A percentile compares a stretch with the other conserved stretches of the same genome.
phyloP scores from a whole-genome alignment of 2,113 vertebrate species.

The Heptranchias perlo region DNA sequence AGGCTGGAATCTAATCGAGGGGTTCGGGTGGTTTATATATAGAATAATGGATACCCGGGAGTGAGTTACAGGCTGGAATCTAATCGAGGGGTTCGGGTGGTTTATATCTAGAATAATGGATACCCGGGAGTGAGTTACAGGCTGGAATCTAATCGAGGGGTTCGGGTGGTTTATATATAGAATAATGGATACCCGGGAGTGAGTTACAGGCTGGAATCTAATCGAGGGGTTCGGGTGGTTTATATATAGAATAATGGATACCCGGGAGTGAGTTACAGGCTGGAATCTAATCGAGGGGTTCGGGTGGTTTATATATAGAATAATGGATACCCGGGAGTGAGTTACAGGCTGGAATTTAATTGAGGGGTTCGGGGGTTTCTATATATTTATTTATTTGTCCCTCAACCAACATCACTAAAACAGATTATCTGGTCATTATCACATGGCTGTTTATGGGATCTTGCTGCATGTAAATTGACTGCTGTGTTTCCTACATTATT shows the following conservation, averaged over 20 bases:
- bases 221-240: neutral
- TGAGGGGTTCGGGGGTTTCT: neutral
- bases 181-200: neutral
- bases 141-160: neutral
- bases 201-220: neutral
- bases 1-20: neutral
- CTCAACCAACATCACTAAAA: too few species aligned
- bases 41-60: neutral
- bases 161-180: neutral
- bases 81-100: neutral
- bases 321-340: neutral
- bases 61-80: neutral
- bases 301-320: neutral
- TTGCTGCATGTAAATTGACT: too few species aligned
- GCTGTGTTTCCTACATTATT: too few species aligned
- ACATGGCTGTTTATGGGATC: too few species aligned
- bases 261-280: neutral
- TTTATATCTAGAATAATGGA: neutral
- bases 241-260: neutral
- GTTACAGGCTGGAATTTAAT: neutral
- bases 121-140: neutral
- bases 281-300: neutral
- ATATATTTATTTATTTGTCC: neutral
- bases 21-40: neutral
- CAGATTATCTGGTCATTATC: too few species aligned